Evolutionary conservation across 2,888 invertebrate species (phyloP), one percentile per base, ranked within the genome.

Genomic region (Bedellia somnulentella): DNA sequence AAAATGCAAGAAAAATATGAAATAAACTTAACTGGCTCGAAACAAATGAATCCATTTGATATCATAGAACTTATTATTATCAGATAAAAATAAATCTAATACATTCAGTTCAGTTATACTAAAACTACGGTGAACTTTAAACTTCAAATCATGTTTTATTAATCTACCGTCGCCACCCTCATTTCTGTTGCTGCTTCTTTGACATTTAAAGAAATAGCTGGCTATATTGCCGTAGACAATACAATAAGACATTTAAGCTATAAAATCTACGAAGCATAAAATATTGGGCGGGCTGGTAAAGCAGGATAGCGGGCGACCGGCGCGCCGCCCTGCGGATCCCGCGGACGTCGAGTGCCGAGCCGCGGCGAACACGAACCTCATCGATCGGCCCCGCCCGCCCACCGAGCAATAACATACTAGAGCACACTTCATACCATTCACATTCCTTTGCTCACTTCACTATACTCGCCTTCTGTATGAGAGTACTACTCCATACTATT

Each of bases 401-500:
- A 33, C 44, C 44, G 42, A 15, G 15, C 29, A 22, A 15, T 14
- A 21, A 2, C 21, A 21, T n/a, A 36, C 44, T 45, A 47, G 52
- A 45, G 52, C 66, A 53, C 51, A 66, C 66, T 71, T 70, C 71
- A 71, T 49, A 44, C 43, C 41, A 34, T 39, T 52, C 38, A 35
- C 34, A 45, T 37, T 46, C 44, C 43, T 39, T 53, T 46, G 57
- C 70, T 67, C 56, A 68, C 66, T 70, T 71, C 67, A 64, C 54
- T 43, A 44, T 32, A 34, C 29, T 35, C 45, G 48, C 40, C 49
- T 45, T 55, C 10, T 66, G 58, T 66, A 68, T 68, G 67, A 63
- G 67, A 58, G 54, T 66, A 66, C n/a, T n/a, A n/a, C n/a, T n/a
- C n/a, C 63, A 66, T 57, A 48, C 47, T 59, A 57, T 60, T 66